Conservation (phyloP, 2,113 vertebrate genomes). For the Suncus etruscus region DNA sequence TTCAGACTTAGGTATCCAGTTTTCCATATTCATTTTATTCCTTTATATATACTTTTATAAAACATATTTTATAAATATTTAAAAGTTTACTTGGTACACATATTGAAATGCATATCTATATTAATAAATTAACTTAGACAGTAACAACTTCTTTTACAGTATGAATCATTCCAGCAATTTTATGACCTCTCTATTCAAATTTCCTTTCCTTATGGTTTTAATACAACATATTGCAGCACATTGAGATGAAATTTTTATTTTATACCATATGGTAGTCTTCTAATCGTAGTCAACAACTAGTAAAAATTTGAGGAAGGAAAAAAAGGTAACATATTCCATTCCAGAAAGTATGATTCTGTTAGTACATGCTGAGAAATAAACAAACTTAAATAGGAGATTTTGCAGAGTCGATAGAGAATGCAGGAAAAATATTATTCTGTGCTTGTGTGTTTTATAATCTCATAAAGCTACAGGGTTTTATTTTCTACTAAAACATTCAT, state of each 20-base stretch:
- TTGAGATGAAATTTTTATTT: slow-evolving; percentile 37
- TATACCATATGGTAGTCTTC: slow-evolving; percentile 24
- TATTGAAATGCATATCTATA: slow-evolving; percentile 58
- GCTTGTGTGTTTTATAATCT: background rate
- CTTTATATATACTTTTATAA: slow-evolving; percentile 28
- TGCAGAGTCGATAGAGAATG: background rate
- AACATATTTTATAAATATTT: slow-evolving; percentile 28
- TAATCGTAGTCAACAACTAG: slow-evolving; percentile 12
- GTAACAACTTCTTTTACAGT: slow-evolving; percentile 68
- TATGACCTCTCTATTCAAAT: slow-evolving; percentile 73
- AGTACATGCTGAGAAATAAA: slow-evolving; percentile 57
- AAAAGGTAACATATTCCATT: slow-evolving; percentile 39
- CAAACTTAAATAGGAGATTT: slow-evolving; percentile 35
- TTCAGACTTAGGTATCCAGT: slow-evolving; percentile 32
- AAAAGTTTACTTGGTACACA: slow-evolving; percentile 51
- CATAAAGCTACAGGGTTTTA: slow-evolving; percentile 6
- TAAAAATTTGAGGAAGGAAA: slow-evolving; percentile 25
- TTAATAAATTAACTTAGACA: slow-evolving; percentile 66
- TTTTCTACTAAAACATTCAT: background rate
- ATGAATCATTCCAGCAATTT: slow-evolving; percentile 67
- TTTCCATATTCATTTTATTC: background rate
- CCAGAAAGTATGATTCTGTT: background rate
- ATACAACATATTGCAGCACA: slow-evolving; percentile 40
- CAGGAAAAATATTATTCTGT: slow-evolving; percentile 20
- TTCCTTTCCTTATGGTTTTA: slow-evolving; percentile 77